Conservation (phyloP, 2,797 vertebrate species). For the Petrocephalus schoutedeni region DNA sequence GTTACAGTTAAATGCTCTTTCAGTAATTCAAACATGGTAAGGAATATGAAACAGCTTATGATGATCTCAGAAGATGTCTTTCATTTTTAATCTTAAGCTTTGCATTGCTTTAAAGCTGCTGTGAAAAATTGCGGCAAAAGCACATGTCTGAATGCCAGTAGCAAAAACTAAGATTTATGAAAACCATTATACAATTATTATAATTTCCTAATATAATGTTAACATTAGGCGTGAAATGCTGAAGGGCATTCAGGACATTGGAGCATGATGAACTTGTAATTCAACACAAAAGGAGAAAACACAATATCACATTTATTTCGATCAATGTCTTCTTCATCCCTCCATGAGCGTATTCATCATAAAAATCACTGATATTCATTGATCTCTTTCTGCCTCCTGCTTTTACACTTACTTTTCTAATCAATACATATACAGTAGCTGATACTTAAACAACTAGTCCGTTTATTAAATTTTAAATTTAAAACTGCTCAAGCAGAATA, state of each 20-base stretch:
- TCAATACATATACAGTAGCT: neutral
- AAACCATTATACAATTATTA: neutral
- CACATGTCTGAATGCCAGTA: neutral
- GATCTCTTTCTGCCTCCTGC: neutral
- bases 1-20: neutral
- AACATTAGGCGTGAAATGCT: neutral
- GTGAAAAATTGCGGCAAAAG: neutral
- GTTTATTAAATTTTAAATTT: neutral
- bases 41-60: neutral
- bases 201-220: neutral
- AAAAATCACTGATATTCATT: neutral
- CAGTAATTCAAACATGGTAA: neutral
- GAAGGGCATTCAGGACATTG: neutral
- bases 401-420: neutral
- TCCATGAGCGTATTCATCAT: neutral
- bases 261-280: neutral
- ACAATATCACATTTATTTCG: neutral
- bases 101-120: neutral
- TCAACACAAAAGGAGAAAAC: neutral
- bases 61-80: neutral
- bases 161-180: neutral
- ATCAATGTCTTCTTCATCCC: neutral
- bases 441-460: neutral
- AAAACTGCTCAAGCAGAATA: neutral
- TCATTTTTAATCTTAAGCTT: neutral